phyloP scores from a whole-genome alignment of 2,888 invertebrate species.

The Melanophora roralis region DNA sequence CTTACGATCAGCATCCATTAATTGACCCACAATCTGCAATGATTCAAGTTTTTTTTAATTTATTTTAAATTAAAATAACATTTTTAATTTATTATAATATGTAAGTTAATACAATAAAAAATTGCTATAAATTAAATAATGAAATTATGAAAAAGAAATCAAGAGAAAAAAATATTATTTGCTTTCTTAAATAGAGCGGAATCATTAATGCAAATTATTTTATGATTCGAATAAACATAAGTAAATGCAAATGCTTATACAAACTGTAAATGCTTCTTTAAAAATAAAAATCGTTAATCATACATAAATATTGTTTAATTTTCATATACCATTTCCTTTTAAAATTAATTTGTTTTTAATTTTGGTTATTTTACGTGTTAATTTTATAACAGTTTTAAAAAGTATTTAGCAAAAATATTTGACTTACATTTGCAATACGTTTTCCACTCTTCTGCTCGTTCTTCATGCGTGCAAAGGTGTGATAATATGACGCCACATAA shows the following conservation, averaged over 20 bases:
- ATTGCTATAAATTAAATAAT: constrained; percentile 29
- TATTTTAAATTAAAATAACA: neutral
- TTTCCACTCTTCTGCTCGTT: constrained; percentile 98
- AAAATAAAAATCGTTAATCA: neutral
- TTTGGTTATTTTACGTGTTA: neutral
- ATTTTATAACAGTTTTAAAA: neutral
- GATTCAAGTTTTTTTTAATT: neutral
- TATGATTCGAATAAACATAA: neutral
- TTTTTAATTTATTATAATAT: constrained; percentile 9
- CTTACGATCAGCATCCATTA: constrained; percentile 96
- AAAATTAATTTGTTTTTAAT: neutral
- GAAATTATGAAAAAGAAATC: constrained; percentile 18
- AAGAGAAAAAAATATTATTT: constrained; percentile 20
- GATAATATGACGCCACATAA: constrained; percentile 99
- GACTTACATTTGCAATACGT: constrained; percentile 94
- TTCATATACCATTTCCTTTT: neutral
- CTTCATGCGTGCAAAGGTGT: constrained; percentile 99
- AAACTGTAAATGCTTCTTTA: too few relatives aligned
- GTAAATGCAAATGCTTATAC: neutral
- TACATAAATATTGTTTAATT: neutral
- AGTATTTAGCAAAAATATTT: neutral
- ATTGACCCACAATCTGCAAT: constrained; percentile 93
- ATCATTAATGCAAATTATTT: constrained; percentile 51
- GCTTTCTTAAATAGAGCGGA: constrained; percentile 51
- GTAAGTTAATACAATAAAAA: constrained; percentile 9